phyloP scores from a whole-genome alignment of 2,797 vertebrate species.

The Eurystomus glaucurus region DNA sequence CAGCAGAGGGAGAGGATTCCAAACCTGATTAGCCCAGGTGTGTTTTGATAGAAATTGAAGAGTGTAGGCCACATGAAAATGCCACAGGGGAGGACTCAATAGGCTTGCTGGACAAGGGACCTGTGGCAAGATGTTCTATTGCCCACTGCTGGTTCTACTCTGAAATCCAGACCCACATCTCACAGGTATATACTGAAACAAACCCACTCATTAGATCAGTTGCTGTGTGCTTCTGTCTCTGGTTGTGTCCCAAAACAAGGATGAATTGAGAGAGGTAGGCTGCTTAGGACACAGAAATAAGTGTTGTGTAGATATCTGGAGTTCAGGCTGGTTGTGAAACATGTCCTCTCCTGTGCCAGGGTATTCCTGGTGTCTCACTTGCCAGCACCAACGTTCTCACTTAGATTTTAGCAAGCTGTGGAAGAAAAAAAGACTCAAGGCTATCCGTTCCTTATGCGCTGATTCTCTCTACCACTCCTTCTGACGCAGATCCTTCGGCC shows the following conservation, averaged over 20 bases:
- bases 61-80: neutral
- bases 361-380: neutral
- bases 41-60: neutral
- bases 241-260: neutral
- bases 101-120: neutral
- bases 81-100: neutral
- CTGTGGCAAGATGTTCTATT: neutral
- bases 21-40: neutral
- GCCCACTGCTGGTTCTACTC: neutral
- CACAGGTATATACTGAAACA: neutral
- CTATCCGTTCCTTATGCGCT: neutral
- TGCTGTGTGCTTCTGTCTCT: neutral
- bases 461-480: constrained; percentile 23
- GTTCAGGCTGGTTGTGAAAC: neutral
- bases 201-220: neutral
- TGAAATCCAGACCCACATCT: neutral
- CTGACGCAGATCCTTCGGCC: constrained; percentile 91
- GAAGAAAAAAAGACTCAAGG: neutral
- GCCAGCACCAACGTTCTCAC: neutral
- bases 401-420: neutral
- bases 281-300: neutral
- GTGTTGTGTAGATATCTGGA: neutral
- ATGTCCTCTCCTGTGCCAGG: neutral
- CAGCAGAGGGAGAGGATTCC: neutral
- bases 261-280: neutral